Evolutionary conservation across 2,797 vertebrate species (phyloP).

Genomic region (Syndactyla subalaris): DNA sequence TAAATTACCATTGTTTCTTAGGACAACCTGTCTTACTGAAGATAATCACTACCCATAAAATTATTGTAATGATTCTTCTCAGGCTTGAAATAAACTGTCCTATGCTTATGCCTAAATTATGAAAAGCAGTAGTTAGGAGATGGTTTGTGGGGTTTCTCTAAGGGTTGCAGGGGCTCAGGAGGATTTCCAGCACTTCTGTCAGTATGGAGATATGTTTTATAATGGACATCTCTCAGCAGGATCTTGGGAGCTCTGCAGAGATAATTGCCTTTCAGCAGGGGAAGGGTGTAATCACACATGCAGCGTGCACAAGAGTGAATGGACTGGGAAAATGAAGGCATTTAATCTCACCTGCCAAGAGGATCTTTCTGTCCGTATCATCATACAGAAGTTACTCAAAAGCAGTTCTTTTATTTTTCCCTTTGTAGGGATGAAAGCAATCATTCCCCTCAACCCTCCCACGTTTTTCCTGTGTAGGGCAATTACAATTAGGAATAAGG

Average conservation of each 20-base stretch:
- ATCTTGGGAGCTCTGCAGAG: background rate
- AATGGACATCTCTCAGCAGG: conserved; percentile 26
- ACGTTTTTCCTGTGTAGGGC: background rate
- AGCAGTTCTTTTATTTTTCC: background rate
- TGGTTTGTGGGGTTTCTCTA: background rate
- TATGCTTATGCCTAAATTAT: background rate
- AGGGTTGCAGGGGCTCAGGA: background rate
- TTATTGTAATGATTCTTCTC: background rate
- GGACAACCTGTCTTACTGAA: background rate
- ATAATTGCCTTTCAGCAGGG: conserved; percentile 15
- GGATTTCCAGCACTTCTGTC: conserved; percentile 9
- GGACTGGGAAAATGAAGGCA: background rate
- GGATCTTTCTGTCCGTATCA: background rate
- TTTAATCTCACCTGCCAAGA: conserved; percentile 15
- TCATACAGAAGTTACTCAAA: background rate
- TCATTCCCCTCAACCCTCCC: background rate
- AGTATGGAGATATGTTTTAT: background rate
- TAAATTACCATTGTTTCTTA: background rate
- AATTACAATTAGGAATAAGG: background rate
- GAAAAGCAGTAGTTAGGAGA: background rate
- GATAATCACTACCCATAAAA: background rate
- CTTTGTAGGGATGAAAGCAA: background rate
- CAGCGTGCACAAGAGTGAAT: background rate
- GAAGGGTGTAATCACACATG: background rate
- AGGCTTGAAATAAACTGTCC: conserved; percentile 2